phyloP scores from a whole-genome alignment of 1,140 invertebrate genomes.

The Bombyx mori region DNA sequence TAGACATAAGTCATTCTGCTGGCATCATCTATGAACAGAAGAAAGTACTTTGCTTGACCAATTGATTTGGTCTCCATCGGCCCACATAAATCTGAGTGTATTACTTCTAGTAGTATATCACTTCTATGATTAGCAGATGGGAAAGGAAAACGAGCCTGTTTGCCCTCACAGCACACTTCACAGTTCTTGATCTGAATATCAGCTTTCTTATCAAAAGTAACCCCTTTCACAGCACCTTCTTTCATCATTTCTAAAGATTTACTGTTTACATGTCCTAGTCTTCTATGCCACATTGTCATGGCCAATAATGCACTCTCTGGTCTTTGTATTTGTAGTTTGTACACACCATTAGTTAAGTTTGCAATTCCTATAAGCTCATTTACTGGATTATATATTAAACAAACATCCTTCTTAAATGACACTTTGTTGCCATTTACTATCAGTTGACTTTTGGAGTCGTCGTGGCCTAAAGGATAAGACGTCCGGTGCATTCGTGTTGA shows the following conservation, averaged over 20 bases:
- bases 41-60: constrained; percentile 24
- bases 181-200: constrained; percentile 19
- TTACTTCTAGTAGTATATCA: constrained; percentile 19
- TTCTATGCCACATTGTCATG: constrained; percentile 10
- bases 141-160: constrained; percentile 32
- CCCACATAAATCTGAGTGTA: constrained; percentile 29
- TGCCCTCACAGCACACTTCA: constrained; percentile 34
- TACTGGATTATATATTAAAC: background rate
- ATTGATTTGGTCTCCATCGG: constrained; percentile 26
- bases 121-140: constrained; percentile 15
- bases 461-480: too few relatives aligned
- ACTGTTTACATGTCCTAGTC: constrained; percentile 17
- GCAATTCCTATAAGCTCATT: background rate
- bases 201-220: constrained; percentile 9
- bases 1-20: constrained; percentile 19
- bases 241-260: constrained; percentile 25
- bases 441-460: too few relatives aligned
- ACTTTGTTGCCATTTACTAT: constrained; percentile 28
- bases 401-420: background rate
- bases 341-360: constrained; percentile 5
- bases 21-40: constrained; percentile 29
- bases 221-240: constrained; percentile 21
- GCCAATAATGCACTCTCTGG: constrained; percentile 16
- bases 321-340: constrained; percentile 18
- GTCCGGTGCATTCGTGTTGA: too few relatives aligned